A percentile compares a stretch with the other conserved stretches of the same genome.
phyloP scores from a whole-genome alignment of 2,113 vertebrate species.

The Pica pica region DNA sequence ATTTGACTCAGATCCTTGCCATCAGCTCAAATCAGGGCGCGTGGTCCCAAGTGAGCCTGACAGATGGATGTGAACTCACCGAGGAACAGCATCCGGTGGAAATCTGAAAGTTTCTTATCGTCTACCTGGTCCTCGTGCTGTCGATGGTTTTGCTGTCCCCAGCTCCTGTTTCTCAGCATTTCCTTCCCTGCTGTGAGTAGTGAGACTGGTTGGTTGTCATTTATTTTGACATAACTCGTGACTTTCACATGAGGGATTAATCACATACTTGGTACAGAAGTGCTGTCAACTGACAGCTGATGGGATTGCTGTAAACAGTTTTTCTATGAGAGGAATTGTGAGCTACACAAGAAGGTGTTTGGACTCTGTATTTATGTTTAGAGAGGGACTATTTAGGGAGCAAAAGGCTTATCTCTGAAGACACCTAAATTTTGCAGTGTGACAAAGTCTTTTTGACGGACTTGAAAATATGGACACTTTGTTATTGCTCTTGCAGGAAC shows the following conservation, averaged over 20 bases:
- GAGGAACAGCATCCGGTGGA: neutral
- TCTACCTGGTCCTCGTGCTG: neutral
- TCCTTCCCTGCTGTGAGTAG: neutral
- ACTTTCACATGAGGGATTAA: neutral
- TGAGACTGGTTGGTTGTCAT: neutral
- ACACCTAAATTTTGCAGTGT: neutral
- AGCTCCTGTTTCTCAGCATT: neutral
- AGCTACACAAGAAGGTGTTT: neutral
- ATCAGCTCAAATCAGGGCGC: slow-evolving; percentile 37
- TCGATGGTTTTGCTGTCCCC: neutral
- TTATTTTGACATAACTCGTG: neutral
- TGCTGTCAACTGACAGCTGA: neutral
- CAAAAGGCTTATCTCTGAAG: neutral
- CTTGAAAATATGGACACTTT: neutral
- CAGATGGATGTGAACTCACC: neutral
- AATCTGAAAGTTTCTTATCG: neutral
- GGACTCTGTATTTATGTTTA: neutral
- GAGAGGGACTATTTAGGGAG: neutral
- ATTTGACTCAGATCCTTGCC: neutral
- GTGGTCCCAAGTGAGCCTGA: neutral
- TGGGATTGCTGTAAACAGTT: neutral
- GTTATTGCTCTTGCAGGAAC: neutral
- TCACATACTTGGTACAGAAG: neutral
- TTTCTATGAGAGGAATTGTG: neutral
- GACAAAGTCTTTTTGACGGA: neutral